Percentiles rank a stretch among this genome's conserved stretches.
phyloP scores from a whole-genome alignment of 2,888 invertebrate genomes.

The Pegoplata infirma region DNA sequence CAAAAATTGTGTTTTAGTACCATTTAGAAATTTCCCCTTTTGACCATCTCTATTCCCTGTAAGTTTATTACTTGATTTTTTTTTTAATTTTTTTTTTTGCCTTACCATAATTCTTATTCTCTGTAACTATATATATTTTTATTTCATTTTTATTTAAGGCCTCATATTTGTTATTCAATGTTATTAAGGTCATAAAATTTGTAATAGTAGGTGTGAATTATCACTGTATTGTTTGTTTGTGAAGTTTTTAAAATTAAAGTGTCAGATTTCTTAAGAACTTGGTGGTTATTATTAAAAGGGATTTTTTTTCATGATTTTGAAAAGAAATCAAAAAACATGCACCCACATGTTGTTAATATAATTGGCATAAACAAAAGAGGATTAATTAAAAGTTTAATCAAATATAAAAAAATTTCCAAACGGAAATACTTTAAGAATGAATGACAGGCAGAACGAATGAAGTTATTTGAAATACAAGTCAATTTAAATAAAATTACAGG shows the following conservation, averaged over 20 bases:
- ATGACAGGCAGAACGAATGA: not conserved
- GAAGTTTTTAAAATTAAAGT: constrained; percentile 45
- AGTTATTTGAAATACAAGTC: not conserved
- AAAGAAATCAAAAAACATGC: constrained; percentile 6
- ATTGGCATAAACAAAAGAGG: constrained; percentile 57
- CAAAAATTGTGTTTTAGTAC: too few relatives aligned
- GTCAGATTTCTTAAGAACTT: constrained; percentile 55
- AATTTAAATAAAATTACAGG: not conserved
- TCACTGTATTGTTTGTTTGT: constrained; percentile 37
- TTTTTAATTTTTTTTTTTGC: constrained; percentile 20
- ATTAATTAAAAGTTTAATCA: constrained; percentile 56
- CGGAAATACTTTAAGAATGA: constrained; percentile 41
- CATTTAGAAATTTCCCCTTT: too few relatives aligned
- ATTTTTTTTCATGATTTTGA: constrained; percentile 16
- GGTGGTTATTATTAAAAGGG: constrained; percentile 30
- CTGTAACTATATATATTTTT: constrained; percentile 22
- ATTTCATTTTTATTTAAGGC: constrained; percentile 34
- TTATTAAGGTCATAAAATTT: constrained; percentile 62
- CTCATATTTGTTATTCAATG: constrained; percentile 59
- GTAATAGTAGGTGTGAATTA: constrained; percentile 63
- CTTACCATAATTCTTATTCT: constrained; percentile 11
- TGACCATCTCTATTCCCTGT: too few relatives aligned
- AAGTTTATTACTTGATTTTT: not conserved
- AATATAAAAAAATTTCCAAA: constrained; percentile 32
- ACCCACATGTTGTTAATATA: constrained; percentile 56